Percentiles rank a stretch among this genome's conserved stretches.
Evolutionary conservation across 1,140 invertebrate species (phyloP).

Genomic region (Gryon sp.): DNA sequence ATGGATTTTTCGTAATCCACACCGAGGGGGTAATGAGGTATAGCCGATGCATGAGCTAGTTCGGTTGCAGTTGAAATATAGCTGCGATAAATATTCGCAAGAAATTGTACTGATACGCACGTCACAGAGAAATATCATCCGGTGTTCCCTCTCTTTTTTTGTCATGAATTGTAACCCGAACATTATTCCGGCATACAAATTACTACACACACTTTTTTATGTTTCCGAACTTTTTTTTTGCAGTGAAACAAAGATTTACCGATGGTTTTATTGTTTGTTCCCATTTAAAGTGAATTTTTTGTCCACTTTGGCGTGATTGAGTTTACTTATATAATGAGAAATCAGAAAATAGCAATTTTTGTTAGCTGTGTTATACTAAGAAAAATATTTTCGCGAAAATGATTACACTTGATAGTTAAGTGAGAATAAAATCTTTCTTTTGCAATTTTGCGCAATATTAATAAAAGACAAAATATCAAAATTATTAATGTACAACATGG

Average conservation of each 20-base stretch:
- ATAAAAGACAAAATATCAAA: no score
- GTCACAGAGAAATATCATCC: slow-evolving; percentile 34
- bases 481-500: no score
- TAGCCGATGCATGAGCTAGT: slow-evolving; percentile 33
- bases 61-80: slow-evolving; percentile 47
- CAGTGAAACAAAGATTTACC: background rate
- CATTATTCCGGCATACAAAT: slow-evolving; percentile 20
- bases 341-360: no score
- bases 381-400: no score
- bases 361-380: no score
- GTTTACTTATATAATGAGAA: no score
- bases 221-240: background rate
- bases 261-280: background rate
- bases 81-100: slow-evolving; percentile 44
- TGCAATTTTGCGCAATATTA: no score
- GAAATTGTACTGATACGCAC: slow-evolving; percentile 37
- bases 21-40: slow-evolving; percentile 55
- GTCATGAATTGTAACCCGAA: slow-evolving; percentile 18
- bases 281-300: slow-evolving; percentile 1
- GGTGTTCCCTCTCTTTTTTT: slow-evolving; percentile 17
- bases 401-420: no score
- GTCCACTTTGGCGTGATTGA: no score
- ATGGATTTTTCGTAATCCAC: slow-evolving; percentile 58
- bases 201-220: background rate
- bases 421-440: no score